Evolutionary conservation across 2,113 vertebrate species (phyloP).

Genomic region (Gymnogyps californianus): DNA sequence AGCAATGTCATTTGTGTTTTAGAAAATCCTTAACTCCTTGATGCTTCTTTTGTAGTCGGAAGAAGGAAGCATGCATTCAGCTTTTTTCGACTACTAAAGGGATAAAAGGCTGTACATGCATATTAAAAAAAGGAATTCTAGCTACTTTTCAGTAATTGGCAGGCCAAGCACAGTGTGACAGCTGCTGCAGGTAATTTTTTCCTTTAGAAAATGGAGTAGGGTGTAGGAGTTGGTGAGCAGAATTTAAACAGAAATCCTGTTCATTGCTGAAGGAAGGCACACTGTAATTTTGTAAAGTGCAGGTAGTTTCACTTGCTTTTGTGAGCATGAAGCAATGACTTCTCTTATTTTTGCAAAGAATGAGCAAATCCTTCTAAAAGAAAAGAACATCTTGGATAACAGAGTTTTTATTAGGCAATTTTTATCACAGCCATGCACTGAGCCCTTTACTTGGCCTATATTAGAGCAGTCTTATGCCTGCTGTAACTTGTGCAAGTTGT

Average conservation of each 20-base stretch:
- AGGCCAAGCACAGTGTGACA: background rate
- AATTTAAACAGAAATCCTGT: background rate
- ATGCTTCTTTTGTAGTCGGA: background rate
- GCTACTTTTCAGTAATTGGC: background rate
- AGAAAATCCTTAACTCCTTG: background rate
- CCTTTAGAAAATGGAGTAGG: background rate
- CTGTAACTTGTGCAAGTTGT: background rate
- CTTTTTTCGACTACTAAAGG: background rate
- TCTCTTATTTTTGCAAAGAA: background rate
- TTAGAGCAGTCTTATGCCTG: background rate
- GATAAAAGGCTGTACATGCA: background rate
- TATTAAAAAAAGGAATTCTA: background rate
- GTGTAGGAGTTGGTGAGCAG: background rate
- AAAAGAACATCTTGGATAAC: background rate
- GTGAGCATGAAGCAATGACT: background rate
- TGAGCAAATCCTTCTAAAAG: background rate
- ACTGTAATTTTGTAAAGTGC: background rate
- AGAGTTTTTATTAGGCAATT: background rate
- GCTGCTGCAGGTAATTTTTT: background rate
- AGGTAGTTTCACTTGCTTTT: background rate
- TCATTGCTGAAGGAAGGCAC: background rate
- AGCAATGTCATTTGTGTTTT: background rate
- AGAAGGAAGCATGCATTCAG: background rate
- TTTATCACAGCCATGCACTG: background rate
- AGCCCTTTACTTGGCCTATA: background rate